phyloP scores from a whole-genome alignment of 2,113 vertebrate species.

The Globicephala melas region DNA sequence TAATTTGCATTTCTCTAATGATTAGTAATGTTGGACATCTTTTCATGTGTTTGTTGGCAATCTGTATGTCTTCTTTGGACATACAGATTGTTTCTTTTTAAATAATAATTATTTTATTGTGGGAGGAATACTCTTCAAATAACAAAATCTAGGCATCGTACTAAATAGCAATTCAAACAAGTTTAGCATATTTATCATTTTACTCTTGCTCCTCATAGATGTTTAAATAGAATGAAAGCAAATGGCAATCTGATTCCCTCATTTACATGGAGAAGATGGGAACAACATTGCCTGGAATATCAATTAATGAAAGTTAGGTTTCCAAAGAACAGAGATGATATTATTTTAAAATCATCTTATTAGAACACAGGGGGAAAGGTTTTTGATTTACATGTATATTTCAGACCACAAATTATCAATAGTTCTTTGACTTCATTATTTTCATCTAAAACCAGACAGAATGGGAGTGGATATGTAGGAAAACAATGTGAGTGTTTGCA shows the following conservation, averaged over 20 bases:
- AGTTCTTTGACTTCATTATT: neutral
- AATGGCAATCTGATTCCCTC: slow-evolving; percentile 1
- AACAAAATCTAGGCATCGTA: slow-evolving; percentile 67
- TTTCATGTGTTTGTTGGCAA: too few relatives aligned
- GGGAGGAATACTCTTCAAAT: slow-evolving; percentile 68
- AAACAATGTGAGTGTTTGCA: neutral
- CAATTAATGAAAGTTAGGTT: slow-evolving; percentile 28
- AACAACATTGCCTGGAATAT: neutral
- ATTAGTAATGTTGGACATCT: too few relatives aligned
- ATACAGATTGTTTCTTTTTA: slow-evolving; percentile 40
- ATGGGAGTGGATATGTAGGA: neutral
- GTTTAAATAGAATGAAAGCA: slow-evolving; percentile 54
- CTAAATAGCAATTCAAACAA: slow-evolving; percentile 70
- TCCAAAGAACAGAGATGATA: neutral
- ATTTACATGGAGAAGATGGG: neutral
- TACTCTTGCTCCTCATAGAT: slow-evolving; percentile 66
- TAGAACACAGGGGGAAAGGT: neutral
- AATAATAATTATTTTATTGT: slow-evolving; percentile 60
- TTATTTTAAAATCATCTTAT: slow-evolving; percentile 16
- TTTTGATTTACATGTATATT: slow-evolving; percentile 6
- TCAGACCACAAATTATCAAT: neutral
- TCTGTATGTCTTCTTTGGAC: too few relatives aligned
- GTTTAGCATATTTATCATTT: slow-evolving; percentile 65
- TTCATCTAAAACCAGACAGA: neutral
- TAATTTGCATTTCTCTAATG: too few relatives aligned